Base-by-base conservation (phyloP, 2,797 vertebrate species). In the Melanogrammus aeglefinus region DNA sequence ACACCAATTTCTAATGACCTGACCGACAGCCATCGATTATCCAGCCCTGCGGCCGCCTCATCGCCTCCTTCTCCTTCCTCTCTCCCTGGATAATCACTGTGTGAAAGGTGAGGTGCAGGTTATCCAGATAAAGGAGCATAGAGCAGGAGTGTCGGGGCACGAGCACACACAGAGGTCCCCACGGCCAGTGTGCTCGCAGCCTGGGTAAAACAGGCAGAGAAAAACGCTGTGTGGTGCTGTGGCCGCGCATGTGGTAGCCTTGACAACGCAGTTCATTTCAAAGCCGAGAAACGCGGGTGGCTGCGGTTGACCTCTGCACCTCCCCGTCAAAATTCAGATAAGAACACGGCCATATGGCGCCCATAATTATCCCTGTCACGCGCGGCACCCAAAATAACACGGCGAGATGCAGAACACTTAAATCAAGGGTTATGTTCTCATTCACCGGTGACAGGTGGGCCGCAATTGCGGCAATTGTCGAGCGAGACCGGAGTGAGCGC, bases 311-410 rank as follows among this genome's bases (percentile, higher is more conserved):
- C 92, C 90, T 91, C 83, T 74, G 80, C 8, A 18, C 79, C 75
- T 84, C 83, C 4, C 4, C 72, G 38, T 90, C 84, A 85, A 88
- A 91, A 88, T 38, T 87, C 78, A 81, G 85, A 86, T 83, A 84
- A 85, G 79, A 90, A 87, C 88, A 83, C 36, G 69, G 69, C 81
- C 88, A 90, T 89, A 89, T 87, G 87, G 88, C 72, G 69, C 74
- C 86, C 51, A 80, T 92, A 92, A 93, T 92, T 92, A 87, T 38
- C 83, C 81, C 79, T 89, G 87, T 89, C 90, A 91, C 66, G 77
- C 71, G 82, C 77, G 78, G 29, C 77, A 77, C 81, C 83, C 87
- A 87, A 90, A 92, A 92, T 93, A 89, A 92, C 82, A 82, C 79
- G 8, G 70, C 78, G 80, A 80, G 78, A 78, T 80, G 72, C 81